Conservation (phyloP, 92 coral and sea anemone genomes). For the Epizoanthus illoricatus region DNA sequence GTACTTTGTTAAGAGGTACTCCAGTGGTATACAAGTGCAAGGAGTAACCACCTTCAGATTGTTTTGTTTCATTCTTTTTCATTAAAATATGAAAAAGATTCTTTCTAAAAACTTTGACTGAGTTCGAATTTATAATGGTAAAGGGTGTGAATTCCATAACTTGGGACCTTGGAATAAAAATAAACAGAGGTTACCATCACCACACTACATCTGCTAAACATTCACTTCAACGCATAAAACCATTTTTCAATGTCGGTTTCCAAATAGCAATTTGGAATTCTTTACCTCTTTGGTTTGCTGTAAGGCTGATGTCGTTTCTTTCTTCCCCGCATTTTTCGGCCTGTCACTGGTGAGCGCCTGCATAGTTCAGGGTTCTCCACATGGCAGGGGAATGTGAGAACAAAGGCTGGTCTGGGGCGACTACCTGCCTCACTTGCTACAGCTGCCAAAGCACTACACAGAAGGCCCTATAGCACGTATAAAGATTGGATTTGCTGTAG, state of each 20-base stretch:
- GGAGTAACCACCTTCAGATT: too few relatives aligned
- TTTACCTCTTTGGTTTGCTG: slow-evolving; percentile 28
- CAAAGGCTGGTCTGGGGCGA: slow-evolving; percentile 72
- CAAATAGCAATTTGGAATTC: too few relatives aligned
- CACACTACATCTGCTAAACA: too few relatives aligned
- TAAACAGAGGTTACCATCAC: too few relatives aligned
- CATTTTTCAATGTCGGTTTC: background rate
- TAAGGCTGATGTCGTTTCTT: background rate
- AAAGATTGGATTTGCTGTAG: background rate
- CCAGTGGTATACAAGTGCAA: background rate
- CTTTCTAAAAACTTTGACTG: too few relatives aligned
- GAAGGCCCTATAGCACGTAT: slow-evolving; percentile 53
- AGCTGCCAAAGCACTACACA: slow-evolving; percentile 70
- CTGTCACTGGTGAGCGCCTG: slow-evolving; percentile 34
- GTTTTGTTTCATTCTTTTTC: too few relatives aligned
- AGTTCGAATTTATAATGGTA: too few relatives aligned
- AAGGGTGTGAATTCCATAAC: too few relatives aligned
- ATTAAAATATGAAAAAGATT: too few relatives aligned
- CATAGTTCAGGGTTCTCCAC: slow-evolving; percentile 50
- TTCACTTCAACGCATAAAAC: background rate
- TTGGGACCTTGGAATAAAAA: too few relatives aligned
- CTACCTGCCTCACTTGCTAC: slow-evolving; percentile 66
- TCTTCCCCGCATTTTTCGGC: slow-evolving; percentile 38
- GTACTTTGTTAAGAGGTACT: background rate
- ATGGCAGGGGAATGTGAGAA: slow-evolving; percentile 73